Conservation (phyloP, 1,140 invertebrate species). For the Leptestheria dahalacensis region DNA sequence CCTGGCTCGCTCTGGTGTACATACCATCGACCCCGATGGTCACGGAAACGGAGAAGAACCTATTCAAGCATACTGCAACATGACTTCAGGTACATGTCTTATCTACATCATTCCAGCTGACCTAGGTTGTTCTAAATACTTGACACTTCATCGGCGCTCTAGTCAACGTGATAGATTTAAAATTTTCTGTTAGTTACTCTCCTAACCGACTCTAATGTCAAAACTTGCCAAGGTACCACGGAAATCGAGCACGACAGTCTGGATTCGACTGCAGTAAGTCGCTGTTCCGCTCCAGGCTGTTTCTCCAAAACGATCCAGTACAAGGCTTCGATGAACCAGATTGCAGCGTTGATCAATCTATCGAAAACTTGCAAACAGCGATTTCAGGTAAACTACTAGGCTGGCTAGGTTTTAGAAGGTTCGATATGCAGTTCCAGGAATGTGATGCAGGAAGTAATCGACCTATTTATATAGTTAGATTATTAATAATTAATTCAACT, state of each 20-base stretch:
- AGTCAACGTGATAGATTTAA: not conserved
- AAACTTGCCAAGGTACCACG: not conserved
- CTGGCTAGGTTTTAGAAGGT: no score
- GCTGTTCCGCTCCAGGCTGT: not conserved
- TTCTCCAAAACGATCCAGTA: not conserved
- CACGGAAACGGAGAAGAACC: not conserved
- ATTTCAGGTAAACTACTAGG: not conserved
- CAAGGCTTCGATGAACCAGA: not conserved
- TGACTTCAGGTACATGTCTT: not conserved
- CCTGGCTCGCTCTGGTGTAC: not conserved
- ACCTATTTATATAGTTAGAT: no score
- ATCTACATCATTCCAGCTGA: not conserved
- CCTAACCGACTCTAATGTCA: not conserved
- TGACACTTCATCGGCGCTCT: not conserved
- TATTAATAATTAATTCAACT: not conserved
- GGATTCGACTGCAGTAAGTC: not conserved
- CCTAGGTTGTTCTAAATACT: not conserved
- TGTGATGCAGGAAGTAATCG: no score
- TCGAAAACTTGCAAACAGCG: not conserved
- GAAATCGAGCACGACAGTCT: not conserved
- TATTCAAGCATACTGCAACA: not conserved
- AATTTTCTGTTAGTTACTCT: not conserved
- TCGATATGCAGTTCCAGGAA: no score
- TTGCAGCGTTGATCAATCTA: not conserved
- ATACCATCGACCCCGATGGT: not conserved